phyloP scores from a whole-genome alignment of 1,140 invertebrate species.

The Drosophila kohkoa region DNA sequence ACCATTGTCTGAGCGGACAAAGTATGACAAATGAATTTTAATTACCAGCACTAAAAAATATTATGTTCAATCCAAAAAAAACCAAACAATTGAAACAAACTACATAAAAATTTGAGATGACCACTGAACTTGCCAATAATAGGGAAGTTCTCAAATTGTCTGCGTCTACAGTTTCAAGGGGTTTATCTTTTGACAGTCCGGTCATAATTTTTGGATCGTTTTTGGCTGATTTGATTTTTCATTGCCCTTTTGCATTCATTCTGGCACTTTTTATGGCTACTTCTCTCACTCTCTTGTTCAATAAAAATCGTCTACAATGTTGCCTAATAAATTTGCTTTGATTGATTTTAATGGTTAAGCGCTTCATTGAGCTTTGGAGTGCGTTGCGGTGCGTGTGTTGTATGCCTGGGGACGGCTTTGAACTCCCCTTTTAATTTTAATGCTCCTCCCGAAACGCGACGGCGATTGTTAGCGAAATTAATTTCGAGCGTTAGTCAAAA shows the following conservation, averaged over 20 bases:
- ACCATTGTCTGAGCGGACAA: conserved; percentile 60
- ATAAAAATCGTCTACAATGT: conserved; percentile 72
- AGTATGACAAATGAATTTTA: conserved; percentile 80
- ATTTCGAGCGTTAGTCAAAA: conserved; percentile 69
- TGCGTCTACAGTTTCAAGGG: conserved; percentile 41
- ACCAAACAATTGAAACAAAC: conserved; percentile 50
- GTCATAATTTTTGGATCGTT: conserved; percentile 72
- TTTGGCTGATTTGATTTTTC: conserved; percentile 81
- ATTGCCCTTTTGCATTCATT: conserved; percentile 59
- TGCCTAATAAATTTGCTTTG: conserved; percentile 82
- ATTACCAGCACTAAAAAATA: conserved; percentile 70
- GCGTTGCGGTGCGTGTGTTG: conserved; percentile 44
- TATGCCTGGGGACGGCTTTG: conserved; percentile 31
- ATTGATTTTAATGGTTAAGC: conserved; percentile 84
- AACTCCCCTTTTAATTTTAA: conserved; percentile 47
- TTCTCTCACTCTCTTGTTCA: conserved; percentile 49
- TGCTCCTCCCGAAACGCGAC: conserved; percentile 27
- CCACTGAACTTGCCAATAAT: conserved; percentile 37
- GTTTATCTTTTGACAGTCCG: conserved; percentile 72
- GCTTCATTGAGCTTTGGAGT: conserved; percentile 77
- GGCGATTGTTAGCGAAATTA: conserved; percentile 79
- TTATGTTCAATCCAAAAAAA: conserved; percentile 30
- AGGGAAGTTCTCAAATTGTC: not conserved
- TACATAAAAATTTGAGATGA: conserved; percentile 51
- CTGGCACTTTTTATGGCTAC: conserved; percentile 61